These are phyloP conservation scores for Morbakka virulenta DNA, from an alignment of 30 jellyfish, hydroid and myxozoan genomes.

Conservation along the genomic window DNA sequence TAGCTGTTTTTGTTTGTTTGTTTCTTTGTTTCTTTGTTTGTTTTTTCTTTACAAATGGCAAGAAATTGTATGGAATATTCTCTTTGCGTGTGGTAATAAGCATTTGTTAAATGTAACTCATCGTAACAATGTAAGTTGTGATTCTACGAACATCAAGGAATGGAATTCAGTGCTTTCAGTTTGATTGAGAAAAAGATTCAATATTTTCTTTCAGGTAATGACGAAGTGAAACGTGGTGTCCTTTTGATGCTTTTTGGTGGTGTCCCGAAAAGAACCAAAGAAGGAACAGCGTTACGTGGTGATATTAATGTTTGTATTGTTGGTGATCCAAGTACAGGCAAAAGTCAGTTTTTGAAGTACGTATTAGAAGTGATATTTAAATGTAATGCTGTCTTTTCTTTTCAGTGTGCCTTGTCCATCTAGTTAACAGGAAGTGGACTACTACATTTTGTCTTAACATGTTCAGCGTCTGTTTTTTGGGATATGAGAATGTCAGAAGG, in stretches of 20 bases:
- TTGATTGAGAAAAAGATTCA: no score
- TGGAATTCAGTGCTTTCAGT: no score
- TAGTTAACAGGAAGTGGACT: background rate
- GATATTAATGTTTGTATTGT: constrained; percentile 97
- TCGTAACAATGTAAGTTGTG: no score
- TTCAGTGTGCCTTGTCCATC: background rate
- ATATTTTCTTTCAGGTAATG: constrained; percentile 67
- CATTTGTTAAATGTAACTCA: no score
- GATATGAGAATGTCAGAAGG: background rate
- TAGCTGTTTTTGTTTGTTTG: no score
- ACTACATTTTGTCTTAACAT: background rate
- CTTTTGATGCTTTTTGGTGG: constrained; percentile 99
- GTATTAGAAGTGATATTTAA: no score
- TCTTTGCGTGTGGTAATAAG: no score
- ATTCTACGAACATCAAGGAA: no score
- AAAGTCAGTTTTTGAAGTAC: constrained; percentile 97
- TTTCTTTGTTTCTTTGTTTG: no score
- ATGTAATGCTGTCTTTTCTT: constrained; percentile 8
- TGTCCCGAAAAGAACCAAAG: constrained; percentile 92
- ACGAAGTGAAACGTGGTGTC: constrained; percentile 99
- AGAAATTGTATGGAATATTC: no score
- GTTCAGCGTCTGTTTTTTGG: background rate
- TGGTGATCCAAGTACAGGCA: constrained; percentile 99
- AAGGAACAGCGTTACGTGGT: constrained; percentile 95
- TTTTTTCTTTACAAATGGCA: no score